Evolutionary conservation across 2,797 vertebrate species (phyloP).

Genomic region (Acridotheres tristis): DNA sequence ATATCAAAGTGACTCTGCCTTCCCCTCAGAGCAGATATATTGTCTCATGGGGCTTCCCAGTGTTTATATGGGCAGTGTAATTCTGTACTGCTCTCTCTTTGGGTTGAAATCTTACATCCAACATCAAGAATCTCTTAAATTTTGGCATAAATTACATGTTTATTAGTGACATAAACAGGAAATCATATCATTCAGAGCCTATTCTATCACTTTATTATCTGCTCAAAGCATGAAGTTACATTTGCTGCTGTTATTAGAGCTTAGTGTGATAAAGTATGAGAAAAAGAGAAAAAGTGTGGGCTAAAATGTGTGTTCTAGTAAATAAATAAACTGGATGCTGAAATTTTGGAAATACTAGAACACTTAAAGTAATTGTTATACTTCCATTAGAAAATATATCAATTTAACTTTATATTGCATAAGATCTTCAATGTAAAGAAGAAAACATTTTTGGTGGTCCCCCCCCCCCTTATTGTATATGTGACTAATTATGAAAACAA

Average conservation of each 20-base stretch:
- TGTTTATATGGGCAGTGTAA: not conserved
- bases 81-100: not conserved
- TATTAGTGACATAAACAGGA: not conserved
- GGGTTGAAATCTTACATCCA: not conserved
- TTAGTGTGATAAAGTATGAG: not conserved
- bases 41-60: not conserved
- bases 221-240: not conserved
- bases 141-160: not conserved
- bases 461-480: not conserved
- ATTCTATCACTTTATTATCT: not conserved
- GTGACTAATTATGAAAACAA: not conserved
- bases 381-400: not conserved
- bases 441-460: rapidly evolving
- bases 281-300: not conserved
- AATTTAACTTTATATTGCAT: not conserved
- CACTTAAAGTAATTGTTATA: not conserved
- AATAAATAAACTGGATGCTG: not conserved
- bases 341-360: not conserved
- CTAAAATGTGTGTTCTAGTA: not conserved
- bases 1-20: not conserved
- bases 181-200: not conserved
- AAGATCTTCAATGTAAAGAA: not conserved
- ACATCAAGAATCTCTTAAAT: not conserved
- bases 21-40: not conserved
- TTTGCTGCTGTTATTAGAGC: not conserved